Evolutionary conservation across 2,797 vertebrate species (phyloP), one percentile per base, ranked within the genome.

Genomic region (Semotilus atromaculatus): DNA sequence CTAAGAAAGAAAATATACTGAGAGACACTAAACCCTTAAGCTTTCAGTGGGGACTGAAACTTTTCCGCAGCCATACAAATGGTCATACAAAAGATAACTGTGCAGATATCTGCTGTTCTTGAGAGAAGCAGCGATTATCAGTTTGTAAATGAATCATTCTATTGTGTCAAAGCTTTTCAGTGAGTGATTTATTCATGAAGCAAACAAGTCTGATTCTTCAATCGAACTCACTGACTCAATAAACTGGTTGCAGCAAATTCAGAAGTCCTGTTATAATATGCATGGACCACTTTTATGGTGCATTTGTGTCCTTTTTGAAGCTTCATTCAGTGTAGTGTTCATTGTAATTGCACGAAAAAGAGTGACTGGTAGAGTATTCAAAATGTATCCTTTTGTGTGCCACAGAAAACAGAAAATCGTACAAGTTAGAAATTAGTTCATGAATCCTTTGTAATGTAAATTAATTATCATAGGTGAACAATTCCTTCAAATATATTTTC

Each of bases 1-100:
- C 53, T 80, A 38, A 70, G 48, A 60, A 43, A 13, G 31, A 83
- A 72, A 83, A 86, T 55, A n/a, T 81, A 66, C 60, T 48, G 51
- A 45, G 53, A 58, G 34, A 53, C 60, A 53, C 45, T 66, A 45
- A 74, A 80, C 13, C n/a, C 26, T 76, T 55, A 13, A 18, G 62
- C 62, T 66, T 66, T 66, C 16, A 31, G 16, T 66, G 62, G 23
- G 31, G 31, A 38, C 48, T 75, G 3, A 36, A 60, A 38, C 75
- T 62, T 62, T 60, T 60, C 74, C 11, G 14, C 14, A 60, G 74
- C 14, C 55, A 19, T 38, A 29, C 19, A 77, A 62, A 4, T 23
- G 26, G 19, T 60, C 53, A 40, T 19, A 62, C n/a, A n/a, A n/a
- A n/a, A n/a, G 6, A 43, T 77, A 77, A 77, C 55, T 43, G 34